A percentile compares a stretch with the other conserved stretches of the same genome.
Evolutionary conservation across 1,140 invertebrate species (phyloP).

Genomic region (Streblospio benedicti): DNA sequence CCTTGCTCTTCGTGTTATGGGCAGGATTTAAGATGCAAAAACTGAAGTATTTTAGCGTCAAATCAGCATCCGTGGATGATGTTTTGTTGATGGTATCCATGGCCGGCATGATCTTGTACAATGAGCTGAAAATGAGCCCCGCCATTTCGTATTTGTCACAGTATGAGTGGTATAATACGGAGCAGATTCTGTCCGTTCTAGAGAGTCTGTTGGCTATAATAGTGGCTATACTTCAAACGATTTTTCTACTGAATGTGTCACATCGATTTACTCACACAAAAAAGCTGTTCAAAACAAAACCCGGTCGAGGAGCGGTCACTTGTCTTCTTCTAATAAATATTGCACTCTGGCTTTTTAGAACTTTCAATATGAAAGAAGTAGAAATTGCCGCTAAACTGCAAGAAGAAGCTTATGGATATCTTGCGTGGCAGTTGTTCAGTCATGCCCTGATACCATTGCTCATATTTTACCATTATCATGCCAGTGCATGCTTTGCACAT

Average conservation of each 20-base stretch:
- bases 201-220: not conserved
- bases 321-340: slow-evolving; percentile 13
- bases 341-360: slow-evolving; percentile 9
- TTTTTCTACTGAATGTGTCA: not conserved
- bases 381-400: not conserved
- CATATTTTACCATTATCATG: slow-evolving; percentile 12
- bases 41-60: not conserved
- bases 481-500: slow-evolving; percentile 12
- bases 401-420: not conserved
- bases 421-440: slow-evolving; percentile 13
- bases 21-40: not conserved
- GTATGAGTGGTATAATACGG: not conserved
- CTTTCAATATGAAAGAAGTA: slow-evolving; percentile 4
- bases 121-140: not conserved
- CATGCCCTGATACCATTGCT: slow-evolving; percentile 9
- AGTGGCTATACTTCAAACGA: not conserved
- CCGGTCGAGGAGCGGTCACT: slow-evolving; percentile 8
- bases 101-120: not conserved
- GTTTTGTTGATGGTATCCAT: slow-evolving; percentile 8
- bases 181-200: not conserved
- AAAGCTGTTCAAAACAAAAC: not conserved
- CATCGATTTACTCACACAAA: slow-evolving; percentile 1
- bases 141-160: not conserved
- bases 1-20: not conserved
- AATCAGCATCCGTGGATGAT: not conserved